Percentiles rank a stretch among this genome's conserved stretches.
These are phyloP conservation scores for Andrena bicolor DNA, from an alignment of 2,888 invertebrate species.

Conservation along the genomic window DNA sequence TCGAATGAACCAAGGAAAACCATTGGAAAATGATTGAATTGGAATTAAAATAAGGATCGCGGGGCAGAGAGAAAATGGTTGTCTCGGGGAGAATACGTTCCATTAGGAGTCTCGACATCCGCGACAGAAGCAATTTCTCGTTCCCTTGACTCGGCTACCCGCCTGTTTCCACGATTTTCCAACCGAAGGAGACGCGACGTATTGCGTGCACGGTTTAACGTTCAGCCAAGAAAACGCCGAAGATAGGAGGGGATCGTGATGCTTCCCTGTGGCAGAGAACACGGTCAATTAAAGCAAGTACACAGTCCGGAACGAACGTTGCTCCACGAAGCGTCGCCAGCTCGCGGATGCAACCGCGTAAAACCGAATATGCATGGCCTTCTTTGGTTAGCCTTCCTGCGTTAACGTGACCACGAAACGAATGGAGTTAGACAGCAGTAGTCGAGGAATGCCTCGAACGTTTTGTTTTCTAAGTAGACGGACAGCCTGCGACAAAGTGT, in stretches of 20 bases:
- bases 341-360: conserved; percentile 31
- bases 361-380: conserved; percentile 18
- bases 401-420: not conserved
- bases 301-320: conserved; percentile 83
- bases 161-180: conserved; percentile 16
- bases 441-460: not conserved
- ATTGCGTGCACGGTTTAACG: conserved; percentile 37
- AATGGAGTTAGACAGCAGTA: not conserved
- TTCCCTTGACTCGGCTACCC: not conserved
- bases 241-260: conserved; percentile 40
- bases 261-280: conserved; percentile 41
- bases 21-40: not conserved
- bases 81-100: not conserved
- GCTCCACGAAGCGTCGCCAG: conserved; percentile 74
- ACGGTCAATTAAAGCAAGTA: conserved; percentile 77
- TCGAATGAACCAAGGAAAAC: not conserved
- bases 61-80: not conserved
- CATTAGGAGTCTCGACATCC: conserved; percentile 13
- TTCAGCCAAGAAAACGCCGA: conserved; percentile 34
- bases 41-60: not conserved
- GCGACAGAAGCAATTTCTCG: conserved; percentile 21
- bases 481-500: not conserved
- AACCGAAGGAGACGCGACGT: conserved; percentile 9
- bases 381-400: conserved; percentile 26
- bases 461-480: not conserved